These are phyloP conservation scores for Champsocephalus gunnari DNA, from an alignment of 2,797 vertebrate genomes.

Conservation along the genomic window DNA sequence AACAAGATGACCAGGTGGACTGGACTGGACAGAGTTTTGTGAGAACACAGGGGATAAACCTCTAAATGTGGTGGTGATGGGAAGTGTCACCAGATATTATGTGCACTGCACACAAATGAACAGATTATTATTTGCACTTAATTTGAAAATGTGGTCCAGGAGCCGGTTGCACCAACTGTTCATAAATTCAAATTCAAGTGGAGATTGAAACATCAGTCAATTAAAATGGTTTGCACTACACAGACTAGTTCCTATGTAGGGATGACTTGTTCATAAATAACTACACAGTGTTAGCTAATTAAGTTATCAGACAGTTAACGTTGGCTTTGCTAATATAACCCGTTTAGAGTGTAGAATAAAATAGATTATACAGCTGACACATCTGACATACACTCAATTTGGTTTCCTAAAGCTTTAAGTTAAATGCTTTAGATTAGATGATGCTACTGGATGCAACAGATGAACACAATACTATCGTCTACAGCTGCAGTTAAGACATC, in stretches of 20 bases:
- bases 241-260: neutral
- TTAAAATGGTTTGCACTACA: neutral
- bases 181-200: constrained; percentile 24
- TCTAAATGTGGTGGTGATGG: constrained; percentile 52
- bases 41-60: constrained; percentile 48
- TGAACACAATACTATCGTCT: neutral
- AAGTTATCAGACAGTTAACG: neutral
- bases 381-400: neutral
- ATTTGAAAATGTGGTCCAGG: constrained; percentile 29
- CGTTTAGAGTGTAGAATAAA: neutral
- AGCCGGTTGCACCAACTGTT: constrained; percentile 52
- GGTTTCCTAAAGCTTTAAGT: too few relatives aligned
- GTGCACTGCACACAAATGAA: constrained; percentile 66
- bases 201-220: neutral
- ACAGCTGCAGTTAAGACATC: neutral
- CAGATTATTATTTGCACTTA: constrained; percentile 44
- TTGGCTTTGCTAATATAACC: neutral
- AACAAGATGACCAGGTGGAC: constrained; percentile 63
- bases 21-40: constrained; percentile 51
- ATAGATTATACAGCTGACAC: neutral
- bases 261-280: neutral
- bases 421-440: neutral
- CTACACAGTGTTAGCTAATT: neutral
- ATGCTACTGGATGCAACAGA: neutral
- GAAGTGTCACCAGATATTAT: constrained; percentile 62